These are phyloP conservation scores for Zophobas morio DNA, from an alignment of 1,140 invertebrate species.

Conservation along the genomic window DNA sequence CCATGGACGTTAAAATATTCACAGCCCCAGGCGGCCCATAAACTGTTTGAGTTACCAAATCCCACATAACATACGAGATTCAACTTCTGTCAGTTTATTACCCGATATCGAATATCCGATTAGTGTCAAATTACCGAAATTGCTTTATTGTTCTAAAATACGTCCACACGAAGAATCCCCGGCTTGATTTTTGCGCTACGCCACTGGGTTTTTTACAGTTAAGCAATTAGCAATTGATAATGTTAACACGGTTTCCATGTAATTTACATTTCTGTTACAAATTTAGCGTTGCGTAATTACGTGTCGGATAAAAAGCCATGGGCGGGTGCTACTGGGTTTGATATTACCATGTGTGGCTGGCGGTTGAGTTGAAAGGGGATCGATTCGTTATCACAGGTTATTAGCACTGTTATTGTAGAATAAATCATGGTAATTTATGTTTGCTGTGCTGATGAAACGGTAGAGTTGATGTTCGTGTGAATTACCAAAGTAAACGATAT, in stretches of 20 bases:
- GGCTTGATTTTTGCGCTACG: neutral
- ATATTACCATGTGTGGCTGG: neutral
- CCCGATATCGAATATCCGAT: no score
- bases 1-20: no score
- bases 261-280: slow-evolving; percentile 36
- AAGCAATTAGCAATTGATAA: slow-evolving; percentile 29
- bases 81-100: no score
- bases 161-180: no score
- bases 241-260: slow-evolving; percentile 25
- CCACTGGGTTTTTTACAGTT: slow-evolving; percentile 18
- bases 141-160: no score
- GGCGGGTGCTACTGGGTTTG: neutral
- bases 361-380: slow-evolving; percentile 1
- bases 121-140: no score
- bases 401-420: slow-evolving; percentile 19
- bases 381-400: slow-evolving; percentile 5
- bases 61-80: no score
- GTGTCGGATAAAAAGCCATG: slow-evolving; percentile 2
- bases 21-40: no score
- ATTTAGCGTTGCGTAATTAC: slow-evolving; percentile 17
- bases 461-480: slow-evolving; percentile 13
- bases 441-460: neutral
- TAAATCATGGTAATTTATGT: slow-evolving; percentile 15
- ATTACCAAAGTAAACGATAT: slow-evolving; percentile 6
- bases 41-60: no score